A percentile compares a stretch with the other conserved stretches of the same genome.
These are phyloP conservation scores for Parnassius smintheus DNA, from an alignment of 2,888 invertebrate species.

Conservation along the genomic window DNA sequence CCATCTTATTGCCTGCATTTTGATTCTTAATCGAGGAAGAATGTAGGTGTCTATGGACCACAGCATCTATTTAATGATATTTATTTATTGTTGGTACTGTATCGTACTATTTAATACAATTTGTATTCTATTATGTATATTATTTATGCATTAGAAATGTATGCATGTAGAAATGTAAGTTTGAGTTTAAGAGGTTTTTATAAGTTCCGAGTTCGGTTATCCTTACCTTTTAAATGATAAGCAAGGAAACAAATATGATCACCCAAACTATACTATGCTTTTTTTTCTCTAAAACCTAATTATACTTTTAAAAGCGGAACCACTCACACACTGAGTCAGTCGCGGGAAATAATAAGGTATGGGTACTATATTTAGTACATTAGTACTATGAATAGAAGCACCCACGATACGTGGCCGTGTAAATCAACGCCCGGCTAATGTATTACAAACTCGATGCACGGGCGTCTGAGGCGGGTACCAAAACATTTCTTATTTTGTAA, in stretches of 20 bases:
- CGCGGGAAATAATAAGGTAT: constrained; percentile 75
- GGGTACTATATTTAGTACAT: constrained; percentile 77
- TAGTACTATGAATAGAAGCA: constrained; percentile 76
- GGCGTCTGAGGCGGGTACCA: constrained; percentile 33
- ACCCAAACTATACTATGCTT: neutral
- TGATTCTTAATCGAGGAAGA: too few relatives aligned
- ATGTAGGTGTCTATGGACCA: too few relatives aligned
- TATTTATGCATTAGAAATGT: too few relatives aligned
- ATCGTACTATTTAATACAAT: too few relatives aligned
- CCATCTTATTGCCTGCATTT: too few relatives aligned
- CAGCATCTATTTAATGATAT: too few relatives aligned
- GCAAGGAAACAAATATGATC: constrained; percentile 19
- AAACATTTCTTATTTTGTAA: constrained; percentile 33
- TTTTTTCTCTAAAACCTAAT: constrained; percentile 22
- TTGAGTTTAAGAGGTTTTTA: too few relatives aligned
- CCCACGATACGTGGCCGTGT: constrained; percentile 69
- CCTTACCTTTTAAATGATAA: constrained; percentile 1
- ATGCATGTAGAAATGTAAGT: too few relatives aligned
- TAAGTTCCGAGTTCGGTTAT: too few relatives aligned
- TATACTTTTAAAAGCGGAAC: constrained; percentile 59
- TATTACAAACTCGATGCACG: constrained; percentile 67
- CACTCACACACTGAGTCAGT: constrained; percentile 62
- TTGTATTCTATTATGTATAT: too few relatives aligned
- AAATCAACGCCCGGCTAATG: constrained; percentile 77
- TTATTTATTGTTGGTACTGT: too few relatives aligned